These are phyloP conservation scores for Syngnathus acus DNA, from an alignment of 2,797 vertebrate genomes.

Conservation along the genomic window DNA sequence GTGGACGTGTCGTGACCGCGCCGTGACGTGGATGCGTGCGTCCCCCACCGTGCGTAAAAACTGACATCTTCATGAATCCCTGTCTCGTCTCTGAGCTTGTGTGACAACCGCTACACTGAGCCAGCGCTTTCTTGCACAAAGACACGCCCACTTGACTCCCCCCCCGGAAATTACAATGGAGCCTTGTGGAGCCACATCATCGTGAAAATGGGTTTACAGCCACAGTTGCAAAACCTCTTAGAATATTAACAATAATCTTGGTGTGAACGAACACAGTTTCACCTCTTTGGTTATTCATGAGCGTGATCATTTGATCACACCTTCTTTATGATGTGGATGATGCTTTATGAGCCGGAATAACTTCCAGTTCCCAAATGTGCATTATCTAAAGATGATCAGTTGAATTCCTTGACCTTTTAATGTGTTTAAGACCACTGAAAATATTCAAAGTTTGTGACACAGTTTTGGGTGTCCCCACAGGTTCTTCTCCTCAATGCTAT, in stretches of 20 bases:
- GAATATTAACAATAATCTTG: background rate
- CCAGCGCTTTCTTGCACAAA: conserved; percentile 45
- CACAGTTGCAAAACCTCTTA: background rate
- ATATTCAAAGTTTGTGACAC: no score
- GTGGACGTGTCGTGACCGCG: conserved; percentile 24
- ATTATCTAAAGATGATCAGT: no score
- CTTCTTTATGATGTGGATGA: no score
- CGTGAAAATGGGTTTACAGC: background rate
- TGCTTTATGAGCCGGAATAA: no score
- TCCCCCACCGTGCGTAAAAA: conserved; percentile 27
- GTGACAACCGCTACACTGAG: conserved; percentile 33
- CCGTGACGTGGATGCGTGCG: conserved; percentile 22
- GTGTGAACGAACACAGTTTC: background rate
- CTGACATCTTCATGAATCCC: conserved; percentile 47
- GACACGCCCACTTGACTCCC: conserved; percentile 61
- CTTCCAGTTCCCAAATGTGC: no score
- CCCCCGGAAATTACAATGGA: conserved; percentile 61
- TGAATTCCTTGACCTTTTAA: no score
- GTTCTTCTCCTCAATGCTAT: no score
- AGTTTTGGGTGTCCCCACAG: no score
- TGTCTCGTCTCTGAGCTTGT: conserved; percentile 32
- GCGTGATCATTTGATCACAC: no score
- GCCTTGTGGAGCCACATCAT: conserved; percentile 19
- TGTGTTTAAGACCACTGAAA: no score
- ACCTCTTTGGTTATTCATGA: no score